A percentile compares a stretch with the other conserved stretches of the same genome.
Evolutionary conservation across 2,888 invertebrate genomes (phyloP).

Genomic region (Mesorhabditis sp.): DNA sequence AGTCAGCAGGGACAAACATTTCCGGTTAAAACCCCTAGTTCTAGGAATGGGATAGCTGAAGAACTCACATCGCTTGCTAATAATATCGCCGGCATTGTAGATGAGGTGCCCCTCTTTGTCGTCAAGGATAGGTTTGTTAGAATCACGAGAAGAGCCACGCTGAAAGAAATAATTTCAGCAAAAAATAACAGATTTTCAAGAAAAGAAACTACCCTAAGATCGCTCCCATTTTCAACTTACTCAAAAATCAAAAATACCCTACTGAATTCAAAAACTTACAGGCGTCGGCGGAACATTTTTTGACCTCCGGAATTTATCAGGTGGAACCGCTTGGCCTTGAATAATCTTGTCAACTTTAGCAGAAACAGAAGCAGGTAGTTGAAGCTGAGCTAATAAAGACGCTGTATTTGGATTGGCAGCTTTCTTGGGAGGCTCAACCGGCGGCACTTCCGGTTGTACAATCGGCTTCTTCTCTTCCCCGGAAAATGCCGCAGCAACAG

Average conservation of each 20-base stretch:
- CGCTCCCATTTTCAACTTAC: neutral
- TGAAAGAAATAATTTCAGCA: neutral
- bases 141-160: constrained; percentile 59
- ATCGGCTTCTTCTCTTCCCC: constrained; percentile 5
- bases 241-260: neutral
- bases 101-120: constrained; percentile 99
- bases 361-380: constrained; percentile 50
- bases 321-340: constrained; percentile 12
- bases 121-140: constrained; percentile 87
- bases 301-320: neutral
- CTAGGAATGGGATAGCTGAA: constrained; percentile 3
- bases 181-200: too few species aligned
- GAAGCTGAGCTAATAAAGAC: constrained; percentile 44
- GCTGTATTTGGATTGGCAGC: constrained; percentile 19
- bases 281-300: neutral
- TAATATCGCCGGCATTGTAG: constrained; percentile 96
- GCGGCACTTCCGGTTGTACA: constrained; percentile 21
- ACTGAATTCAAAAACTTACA: neutral
- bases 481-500: constrained; percentile 53
- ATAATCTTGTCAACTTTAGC: constrained; percentile 56
- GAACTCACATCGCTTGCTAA: constrained; percentile 86
- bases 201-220: too few species aligned
- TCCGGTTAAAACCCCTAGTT: neutral
- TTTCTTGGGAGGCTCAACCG: constrained; percentile 16
- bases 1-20: too few species aligned